Conservation (phyloP, 2,797 vertebrate genomes). For the Orestias chungarensis region DNA sequence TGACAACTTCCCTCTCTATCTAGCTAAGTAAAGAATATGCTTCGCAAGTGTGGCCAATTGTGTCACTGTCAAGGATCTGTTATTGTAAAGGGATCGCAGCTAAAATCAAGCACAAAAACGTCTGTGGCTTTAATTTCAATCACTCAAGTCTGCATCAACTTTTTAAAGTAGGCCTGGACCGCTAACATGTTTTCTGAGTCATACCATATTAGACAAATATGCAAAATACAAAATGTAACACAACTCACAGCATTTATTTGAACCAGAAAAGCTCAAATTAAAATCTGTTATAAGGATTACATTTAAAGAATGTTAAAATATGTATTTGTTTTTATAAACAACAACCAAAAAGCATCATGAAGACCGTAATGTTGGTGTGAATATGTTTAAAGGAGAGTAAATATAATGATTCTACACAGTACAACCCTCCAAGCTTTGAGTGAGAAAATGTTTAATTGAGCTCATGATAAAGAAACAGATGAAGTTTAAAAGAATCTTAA, state of each 20-base stretch:
- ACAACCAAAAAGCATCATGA: neutral
- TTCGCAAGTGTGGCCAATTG: slow-evolving; percentile 19
- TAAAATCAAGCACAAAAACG: slow-evolving; percentile 38
- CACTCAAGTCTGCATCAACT: slow-evolving; percentile 38
- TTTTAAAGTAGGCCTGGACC: slow-evolving; percentile 5
- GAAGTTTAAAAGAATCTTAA: neutral
- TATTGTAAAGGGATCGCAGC: slow-evolving; percentile 37
- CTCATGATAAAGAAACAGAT: neutral
- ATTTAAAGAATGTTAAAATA: too few relatives aligned
- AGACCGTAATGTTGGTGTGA: neutral
- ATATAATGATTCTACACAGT: neutral
- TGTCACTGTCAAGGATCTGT: slow-evolving; percentile 25
- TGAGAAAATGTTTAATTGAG: neutral
- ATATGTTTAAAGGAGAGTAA: neutral
- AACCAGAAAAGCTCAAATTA: too few relatives aligned
- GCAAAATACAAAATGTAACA: neutral
- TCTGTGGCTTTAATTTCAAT: slow-evolving; percentile 49
- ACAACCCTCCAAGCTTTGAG: neutral
- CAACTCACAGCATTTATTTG: too few relatives aligned
- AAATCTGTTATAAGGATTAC: too few relatives aligned
- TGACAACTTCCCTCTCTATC: slow-evolving; percentile 38
- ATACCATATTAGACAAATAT: neutral
- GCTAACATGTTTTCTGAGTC: neutral
- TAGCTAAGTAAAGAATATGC: slow-evolving; percentile 16
- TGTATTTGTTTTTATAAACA: neutral